phyloP scores from a whole-genome alignment of 2,888 invertebrate species.

The Caenorhabditis zanzibari region DNA sequence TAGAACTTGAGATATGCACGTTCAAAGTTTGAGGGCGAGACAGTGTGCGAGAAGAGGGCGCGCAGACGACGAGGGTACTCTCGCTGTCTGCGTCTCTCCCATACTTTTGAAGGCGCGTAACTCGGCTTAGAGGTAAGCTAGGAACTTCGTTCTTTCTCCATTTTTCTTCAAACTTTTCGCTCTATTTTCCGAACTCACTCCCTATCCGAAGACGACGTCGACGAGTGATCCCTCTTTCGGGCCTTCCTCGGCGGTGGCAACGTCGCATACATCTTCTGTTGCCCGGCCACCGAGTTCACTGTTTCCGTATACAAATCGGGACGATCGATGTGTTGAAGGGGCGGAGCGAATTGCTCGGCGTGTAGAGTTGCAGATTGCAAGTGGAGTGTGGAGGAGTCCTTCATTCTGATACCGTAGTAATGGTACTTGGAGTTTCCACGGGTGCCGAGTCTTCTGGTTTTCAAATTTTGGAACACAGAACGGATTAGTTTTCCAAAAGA shows the following conservation, averaged over 20 bases:
- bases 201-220: slow-evolving; percentile 53
- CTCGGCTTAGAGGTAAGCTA: no score
- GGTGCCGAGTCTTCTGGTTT: slow-evolving; percentile 95
- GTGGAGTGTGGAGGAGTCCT: slow-evolving; percentile 17
- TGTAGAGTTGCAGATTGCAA: background rate
- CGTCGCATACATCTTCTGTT: slow-evolving; percentile 20
- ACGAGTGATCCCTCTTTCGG: slow-evolving; percentile 33
- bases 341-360: slow-evolving; percentile 1
- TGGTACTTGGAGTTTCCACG: slow-evolving; percentile 88
- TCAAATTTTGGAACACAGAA: slow-evolving; percentile 96
- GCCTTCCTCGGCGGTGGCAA: slow-evolving; percentile 16
- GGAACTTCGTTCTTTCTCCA: no score
- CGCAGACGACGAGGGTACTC: no score
- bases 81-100: no score
- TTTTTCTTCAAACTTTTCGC: no score
- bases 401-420: slow-evolving; percentile 95
- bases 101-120: no score
- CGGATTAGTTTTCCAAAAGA: slow-evolving; percentile 99
- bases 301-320: slow-evolving; percentile 54
- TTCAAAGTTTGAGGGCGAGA: no score
- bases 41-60: no score
- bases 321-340: slow-evolving; percentile 14
- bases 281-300: slow-evolving; percentile 45
- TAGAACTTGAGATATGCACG: no score
- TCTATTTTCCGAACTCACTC: slow-evolving; percentile 36